phyloP scores from a whole-genome alignment of 23 tunicate genomes.

The Ciona savignyi region DNA sequence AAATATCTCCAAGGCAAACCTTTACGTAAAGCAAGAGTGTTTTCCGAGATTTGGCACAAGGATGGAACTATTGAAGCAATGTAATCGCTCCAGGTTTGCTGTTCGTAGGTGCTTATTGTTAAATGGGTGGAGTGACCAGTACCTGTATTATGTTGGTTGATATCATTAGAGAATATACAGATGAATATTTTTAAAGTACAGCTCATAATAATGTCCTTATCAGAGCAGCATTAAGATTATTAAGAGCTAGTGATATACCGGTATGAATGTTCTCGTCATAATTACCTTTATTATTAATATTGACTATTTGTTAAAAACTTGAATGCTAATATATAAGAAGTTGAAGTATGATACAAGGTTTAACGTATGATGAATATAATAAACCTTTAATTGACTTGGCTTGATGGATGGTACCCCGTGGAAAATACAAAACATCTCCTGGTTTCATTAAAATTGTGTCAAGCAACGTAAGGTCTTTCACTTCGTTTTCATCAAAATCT shows the following conservation, averaged over 20 bases:
- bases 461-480: conserved; percentile 17
- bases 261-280: too few species aligned
- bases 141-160: conserved; percentile 10
- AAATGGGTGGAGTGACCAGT: conserved; percentile 45
- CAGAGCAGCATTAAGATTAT: too few species aligned
- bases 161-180: not conserved
- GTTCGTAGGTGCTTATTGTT: conserved; percentile 57
- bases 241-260: too few species aligned
- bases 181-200: not conserved
- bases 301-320: too few species aligned
- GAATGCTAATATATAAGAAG: too few species aligned
- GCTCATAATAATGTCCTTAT: not conserved
- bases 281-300: too few species aligned
- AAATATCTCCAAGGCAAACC: conserved; percentile 30
- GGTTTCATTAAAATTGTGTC: conserved; percentile 26
- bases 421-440: conserved; percentile 64
- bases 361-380: too few species aligned
- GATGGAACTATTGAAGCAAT: conserved; percentile 9
- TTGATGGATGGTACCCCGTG: conserved; percentile 61
- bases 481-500: conserved; percentile 21
- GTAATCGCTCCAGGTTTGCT: conserved; percentile 38
- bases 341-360: too few species aligned
- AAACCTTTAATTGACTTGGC: conserved; percentile 44
- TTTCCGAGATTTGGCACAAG: conserved; percentile 3
- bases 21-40: conserved; percentile 9